Conservation (phyloP, 1,140 invertebrate species). For the Amyelois transitella region DNA sequence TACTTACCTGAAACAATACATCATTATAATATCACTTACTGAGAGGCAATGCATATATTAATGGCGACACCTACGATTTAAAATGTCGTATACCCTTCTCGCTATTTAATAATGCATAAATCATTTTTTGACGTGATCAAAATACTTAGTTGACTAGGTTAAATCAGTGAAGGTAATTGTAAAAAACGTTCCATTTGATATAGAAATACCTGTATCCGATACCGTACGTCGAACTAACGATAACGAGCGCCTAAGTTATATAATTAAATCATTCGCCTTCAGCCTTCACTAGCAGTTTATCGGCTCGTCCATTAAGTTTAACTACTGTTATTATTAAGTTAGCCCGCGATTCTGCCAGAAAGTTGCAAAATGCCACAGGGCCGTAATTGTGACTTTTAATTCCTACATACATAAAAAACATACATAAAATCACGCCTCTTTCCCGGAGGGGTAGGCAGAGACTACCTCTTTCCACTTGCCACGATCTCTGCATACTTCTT, state of each 20-base stretch:
- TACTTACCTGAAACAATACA: slow-evolving; percentile 72
- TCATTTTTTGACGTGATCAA: no score
- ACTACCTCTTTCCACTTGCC: no score
- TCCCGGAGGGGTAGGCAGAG: no score
- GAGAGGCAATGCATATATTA: slow-evolving; percentile 30
- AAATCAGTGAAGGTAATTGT: background rate
- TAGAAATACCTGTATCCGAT: background rate
- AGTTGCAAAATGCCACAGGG: slow-evolving; percentile 28
- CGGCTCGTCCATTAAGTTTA: slow-evolving; percentile 31
- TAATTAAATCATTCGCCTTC: slow-evolving; percentile 41
- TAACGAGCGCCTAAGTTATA: slow-evolving; percentile 12
- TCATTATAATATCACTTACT: slow-evolving; percentile 67
- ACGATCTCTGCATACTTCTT: no score
- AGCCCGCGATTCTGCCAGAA: slow-evolving; percentile 30
- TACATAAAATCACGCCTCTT: no score
- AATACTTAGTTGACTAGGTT: no score
- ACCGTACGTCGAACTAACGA: background rate
- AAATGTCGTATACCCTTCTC: background rate
- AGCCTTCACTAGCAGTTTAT: slow-evolving; percentile 34
- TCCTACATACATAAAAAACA: no score
- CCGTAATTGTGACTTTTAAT: slow-evolving; percentile 16
- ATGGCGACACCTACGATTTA: slow-evolving; percentile 18
- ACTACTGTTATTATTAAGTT: slow-evolving; percentile 48
- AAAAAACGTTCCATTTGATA: background rate
- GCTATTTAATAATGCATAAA: background rate